Percentiles rank a stretch among this genome's conserved stretches.
Conservation (phyloP, 2,888 invertebrate genomes). For the Cancer borealis region DNA sequence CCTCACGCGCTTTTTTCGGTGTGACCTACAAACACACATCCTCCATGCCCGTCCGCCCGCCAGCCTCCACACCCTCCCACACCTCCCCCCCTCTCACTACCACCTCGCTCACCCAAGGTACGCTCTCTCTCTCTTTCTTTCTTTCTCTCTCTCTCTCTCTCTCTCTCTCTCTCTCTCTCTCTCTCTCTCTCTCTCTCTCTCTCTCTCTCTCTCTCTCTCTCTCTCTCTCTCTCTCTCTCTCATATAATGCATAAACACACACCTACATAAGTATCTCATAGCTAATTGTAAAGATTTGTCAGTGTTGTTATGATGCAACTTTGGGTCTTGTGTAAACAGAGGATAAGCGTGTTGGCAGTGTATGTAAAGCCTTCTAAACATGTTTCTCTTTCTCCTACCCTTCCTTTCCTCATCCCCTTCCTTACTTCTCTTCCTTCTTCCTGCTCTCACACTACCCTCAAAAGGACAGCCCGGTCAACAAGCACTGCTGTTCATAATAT, state of each 20-base stretch:
- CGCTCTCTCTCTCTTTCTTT: slow-evolving; percentile 38
- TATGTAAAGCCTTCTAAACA: background rate
- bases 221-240: slow-evolving; percentile 1
- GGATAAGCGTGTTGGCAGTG: background rate
- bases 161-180: background rate
- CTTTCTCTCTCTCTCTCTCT: background rate
- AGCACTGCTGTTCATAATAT: background rate
- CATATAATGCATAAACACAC: too few relatives aligned
- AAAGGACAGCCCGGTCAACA: background rate
- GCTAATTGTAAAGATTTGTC: background rate
- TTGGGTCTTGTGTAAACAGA: background rate
- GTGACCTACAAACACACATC: slow-evolving; percentile 65
- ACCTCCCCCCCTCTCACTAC: background rate
- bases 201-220: slow-evolving; percentile 53
- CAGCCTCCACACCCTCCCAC: background rate
- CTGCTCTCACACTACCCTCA: background rate
- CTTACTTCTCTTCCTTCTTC: background rate
- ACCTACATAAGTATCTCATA: background rate
- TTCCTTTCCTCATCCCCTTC: background rate
- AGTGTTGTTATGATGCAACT: background rate
- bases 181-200: background rate
- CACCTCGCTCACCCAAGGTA: slow-evolving; percentile 17
- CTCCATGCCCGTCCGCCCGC: slow-evolving; percentile 15
- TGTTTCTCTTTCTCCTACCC: background rate
- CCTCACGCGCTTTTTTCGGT: slow-evolving; percentile 56